phyloP scores from a whole-genome alignment of 2,113 vertebrate genomes.

The Saguinus midas region DNA sequence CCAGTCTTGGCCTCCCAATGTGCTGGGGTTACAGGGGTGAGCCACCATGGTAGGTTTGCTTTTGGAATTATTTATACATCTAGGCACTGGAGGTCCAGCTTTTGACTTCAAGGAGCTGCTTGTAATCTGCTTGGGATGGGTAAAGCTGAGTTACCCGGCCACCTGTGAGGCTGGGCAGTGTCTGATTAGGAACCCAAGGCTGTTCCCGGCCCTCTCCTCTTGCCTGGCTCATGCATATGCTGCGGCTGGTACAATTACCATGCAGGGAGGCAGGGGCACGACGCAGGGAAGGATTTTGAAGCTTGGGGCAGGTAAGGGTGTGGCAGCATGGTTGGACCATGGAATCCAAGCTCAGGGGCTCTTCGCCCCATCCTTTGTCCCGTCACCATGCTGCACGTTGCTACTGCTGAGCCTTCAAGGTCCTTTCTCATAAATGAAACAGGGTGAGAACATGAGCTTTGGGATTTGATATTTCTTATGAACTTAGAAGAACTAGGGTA shows the following conservation, averaged over 20 bases:
- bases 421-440: accelerated
- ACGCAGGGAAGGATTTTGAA: accelerated
- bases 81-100: not conserved
- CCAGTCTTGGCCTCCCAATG: no score
- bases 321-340: not conserved
- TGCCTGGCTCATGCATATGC: accelerated
- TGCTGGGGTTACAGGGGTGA: no score
- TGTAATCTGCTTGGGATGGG: not conserved
- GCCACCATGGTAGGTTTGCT: not conserved
- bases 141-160: not conserved
- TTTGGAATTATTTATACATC: not conserved
- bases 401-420: not conserved
- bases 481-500: not conserved
- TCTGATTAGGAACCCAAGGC: not conserved
- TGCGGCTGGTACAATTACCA: not conserved
- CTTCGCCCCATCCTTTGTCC: no score
- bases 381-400: accelerated
- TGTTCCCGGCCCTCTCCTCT: no score
- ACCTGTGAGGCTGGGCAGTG: no score
- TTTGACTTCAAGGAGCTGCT: not conserved
- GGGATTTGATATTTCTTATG: not conserved
- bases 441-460: not conserved
- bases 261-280: not conserved
- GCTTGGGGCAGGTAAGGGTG: not conserved
- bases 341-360: not conserved